Evolutionary conservation across 2,797 vertebrate species (phyloP).

Genomic region (Diplodus puntazzo): DNA sequence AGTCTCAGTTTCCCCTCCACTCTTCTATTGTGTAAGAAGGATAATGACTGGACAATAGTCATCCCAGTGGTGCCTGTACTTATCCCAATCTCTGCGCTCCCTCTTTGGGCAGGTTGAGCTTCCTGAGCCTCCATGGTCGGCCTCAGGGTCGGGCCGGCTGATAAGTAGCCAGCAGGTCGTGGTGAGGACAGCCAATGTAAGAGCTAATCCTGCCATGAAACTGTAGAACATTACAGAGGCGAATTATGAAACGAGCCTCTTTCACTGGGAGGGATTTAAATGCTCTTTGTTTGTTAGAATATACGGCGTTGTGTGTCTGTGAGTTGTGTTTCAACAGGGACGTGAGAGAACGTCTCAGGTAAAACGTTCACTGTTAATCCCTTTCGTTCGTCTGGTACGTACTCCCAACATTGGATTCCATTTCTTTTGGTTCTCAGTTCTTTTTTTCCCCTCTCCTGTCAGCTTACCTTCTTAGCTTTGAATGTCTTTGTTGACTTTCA

Average conservation of each 20-base stretch:
- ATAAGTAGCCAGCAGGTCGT: constrained; percentile 53
- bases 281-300: background rate
- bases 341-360: background rate
- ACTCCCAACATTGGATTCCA: too few relatives aligned
- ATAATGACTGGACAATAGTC: constrained; percentile 53
- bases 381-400: background rate
- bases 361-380: background rate
- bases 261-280: constrained; percentile 36
- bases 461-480: background rate
- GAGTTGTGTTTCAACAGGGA: background rate
- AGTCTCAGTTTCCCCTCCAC: constrained; percentile 11
- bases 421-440: background rate
- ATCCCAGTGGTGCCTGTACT: constrained; percentile 39
- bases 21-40: constrained; percentile 34
- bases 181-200: constrained; percentile 52
- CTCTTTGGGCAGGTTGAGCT: constrained; percentile 40
- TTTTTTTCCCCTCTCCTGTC: background rate
- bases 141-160: constrained; percentile 44
- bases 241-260: constrained; percentile 46
- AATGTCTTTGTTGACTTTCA: background rate
- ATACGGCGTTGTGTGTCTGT: background rate
- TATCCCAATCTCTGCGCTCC: constrained; percentile 37
- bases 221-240: constrained; percentile 45
- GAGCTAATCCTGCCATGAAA: constrained; percentile 62
- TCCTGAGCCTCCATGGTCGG: constrained; percentile 3